Percentiles rank a stretch among this genome's conserved stretches.
Evolutionary conservation across 2,797 vertebrate species (phyloP).

Genomic region (Gorsachius magnificus): DNA sequence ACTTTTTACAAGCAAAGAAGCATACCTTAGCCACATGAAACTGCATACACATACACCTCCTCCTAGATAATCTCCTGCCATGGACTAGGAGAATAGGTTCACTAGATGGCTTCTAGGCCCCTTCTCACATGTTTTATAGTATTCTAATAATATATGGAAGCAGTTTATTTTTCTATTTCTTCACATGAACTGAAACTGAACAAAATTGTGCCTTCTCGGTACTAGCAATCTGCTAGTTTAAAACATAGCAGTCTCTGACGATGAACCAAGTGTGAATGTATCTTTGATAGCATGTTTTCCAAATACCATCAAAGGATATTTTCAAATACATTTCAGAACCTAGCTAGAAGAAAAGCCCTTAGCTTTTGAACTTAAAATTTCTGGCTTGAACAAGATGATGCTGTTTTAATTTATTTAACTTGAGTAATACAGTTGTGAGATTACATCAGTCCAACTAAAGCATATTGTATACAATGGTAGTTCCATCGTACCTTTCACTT

Average conservation of each 20-base stretch:
- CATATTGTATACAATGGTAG: background rate
- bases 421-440: background rate
- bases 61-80: background rate
- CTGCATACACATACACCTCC: background rate
- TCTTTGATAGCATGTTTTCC: background rate
- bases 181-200: background rate
- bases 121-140: background rate
- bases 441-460: background rate
- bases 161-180: background rate
- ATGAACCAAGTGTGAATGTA: background rate
- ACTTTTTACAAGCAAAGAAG: background rate
- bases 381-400: background rate
- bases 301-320: background rate
- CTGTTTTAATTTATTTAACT: conserved; percentile 2
- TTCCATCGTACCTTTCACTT: background rate
- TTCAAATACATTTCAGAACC: conserved; percentile 10
- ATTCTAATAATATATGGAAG: background rate
- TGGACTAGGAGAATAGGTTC: background rate
- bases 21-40: background rate
- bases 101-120: background rate
- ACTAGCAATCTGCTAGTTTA: background rate
- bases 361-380: background rate
- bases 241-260: background rate
- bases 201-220: background rate
- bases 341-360: background rate